Percentiles rank a stretch among this genome's conserved stretches.
These are phyloP conservation scores for Cyanoderma ruficeps DNA, from an alignment of 2,113 vertebrate genomes.

Conservation along the genomic window DNA sequence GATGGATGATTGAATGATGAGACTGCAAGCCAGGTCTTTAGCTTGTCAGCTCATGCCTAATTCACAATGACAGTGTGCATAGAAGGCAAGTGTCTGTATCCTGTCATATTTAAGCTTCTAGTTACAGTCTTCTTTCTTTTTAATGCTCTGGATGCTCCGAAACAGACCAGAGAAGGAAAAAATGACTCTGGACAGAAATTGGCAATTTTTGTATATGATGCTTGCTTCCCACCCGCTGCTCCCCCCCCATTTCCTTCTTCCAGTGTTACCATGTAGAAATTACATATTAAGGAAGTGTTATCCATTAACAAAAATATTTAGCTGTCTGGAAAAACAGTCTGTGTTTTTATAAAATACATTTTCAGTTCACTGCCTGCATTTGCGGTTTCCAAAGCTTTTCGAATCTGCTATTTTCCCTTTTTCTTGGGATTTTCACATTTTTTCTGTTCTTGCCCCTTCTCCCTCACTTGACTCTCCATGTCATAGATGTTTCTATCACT, in stretches of 20 bases:
- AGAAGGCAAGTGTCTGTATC: conserved; percentile 54
- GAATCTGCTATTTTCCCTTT: neutral
- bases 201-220: neutral
- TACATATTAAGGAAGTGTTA: neutral
- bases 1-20: conserved; percentile 73
- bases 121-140: neutral
- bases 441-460: neutral
- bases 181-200: neutral
- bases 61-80: conserved; percentile 57
- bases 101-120: conserved; percentile 50
- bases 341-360: neutral
- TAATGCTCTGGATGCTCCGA: neutral
- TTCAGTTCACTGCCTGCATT: neutral
- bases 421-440: neutral
- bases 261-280: neutral
- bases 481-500: neutral
- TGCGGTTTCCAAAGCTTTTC: neutral
- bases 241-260: neutral
- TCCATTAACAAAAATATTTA: neutral
- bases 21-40: conserved; percentile 67
- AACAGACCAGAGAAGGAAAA: neutral
- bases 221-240: neutral
- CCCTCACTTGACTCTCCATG: neutral
- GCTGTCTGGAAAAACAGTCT: neutral
- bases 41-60: conserved; percentile 60